Evolutionary conservation across 2,113 vertebrate genomes (phyloP).

Genomic region (Engystomops pustulosus): DNA sequence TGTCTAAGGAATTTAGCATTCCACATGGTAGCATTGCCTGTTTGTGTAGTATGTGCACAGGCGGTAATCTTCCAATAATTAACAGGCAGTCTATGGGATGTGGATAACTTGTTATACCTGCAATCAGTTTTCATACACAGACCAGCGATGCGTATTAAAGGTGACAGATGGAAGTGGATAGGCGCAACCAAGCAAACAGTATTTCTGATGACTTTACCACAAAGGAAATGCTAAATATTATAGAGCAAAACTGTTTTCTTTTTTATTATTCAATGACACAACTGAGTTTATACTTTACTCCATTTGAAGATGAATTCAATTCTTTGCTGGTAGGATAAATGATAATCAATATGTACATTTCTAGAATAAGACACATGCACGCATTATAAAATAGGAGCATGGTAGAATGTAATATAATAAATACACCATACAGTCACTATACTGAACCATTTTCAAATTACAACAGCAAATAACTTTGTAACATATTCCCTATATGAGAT

Average conservation of each 20-base stretch:
- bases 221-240: conserved; percentile 28
- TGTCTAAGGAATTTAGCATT: conserved; percentile 46
- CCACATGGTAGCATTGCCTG: background rate
- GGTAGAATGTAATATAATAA: no score
- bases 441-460: no score
- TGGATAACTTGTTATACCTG: conserved; percentile 57
- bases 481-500: no score
- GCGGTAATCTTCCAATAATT: conserved; percentile 47
- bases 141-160: conserved; percentile 45
- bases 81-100: conserved; percentile 43
- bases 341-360: background rate
- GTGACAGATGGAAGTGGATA: conserved; percentile 52
- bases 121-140: conserved; percentile 56
- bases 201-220: conserved; percentile 52
- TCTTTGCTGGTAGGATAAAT: background rate
- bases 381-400: no score
- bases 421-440: no score
- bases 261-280: background rate
- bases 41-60: conserved; percentile 35
- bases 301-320: background rate
- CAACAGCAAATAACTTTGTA: no score
- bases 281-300: background rate
- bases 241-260: background rate
- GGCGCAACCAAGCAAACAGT: conserved; percentile 45
- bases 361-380: no score